These are phyloP conservation scores for Raja brachyura DNA, from an alignment of 2,113 vertebrate genomes.

Conservation along the genomic window DNA sequence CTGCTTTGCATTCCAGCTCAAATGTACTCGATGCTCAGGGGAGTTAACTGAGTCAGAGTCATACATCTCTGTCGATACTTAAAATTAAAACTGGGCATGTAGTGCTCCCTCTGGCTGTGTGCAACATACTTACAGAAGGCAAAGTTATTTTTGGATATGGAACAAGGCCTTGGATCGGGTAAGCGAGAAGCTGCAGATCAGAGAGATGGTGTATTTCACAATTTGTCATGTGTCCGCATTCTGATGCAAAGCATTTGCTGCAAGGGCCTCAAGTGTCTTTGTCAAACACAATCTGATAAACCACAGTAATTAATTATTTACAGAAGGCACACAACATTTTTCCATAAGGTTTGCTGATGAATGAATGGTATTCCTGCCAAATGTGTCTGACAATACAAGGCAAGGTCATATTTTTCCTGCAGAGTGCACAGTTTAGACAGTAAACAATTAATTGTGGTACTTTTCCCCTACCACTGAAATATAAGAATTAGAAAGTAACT, in stretches of 20 bases:
- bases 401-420: background rate
- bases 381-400: background rate
- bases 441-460: background rate
- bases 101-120: conserved; percentile 49
- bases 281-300: conserved; percentile 55
- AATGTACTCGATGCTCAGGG: background rate
- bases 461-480: background rate
- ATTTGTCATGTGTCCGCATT: conserved; percentile 51
- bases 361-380: conserved; percentile 18
- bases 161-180: conserved; percentile 43
- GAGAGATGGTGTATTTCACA: conserved; percentile 46
- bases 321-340: conserved; percentile 54
- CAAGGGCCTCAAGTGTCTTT: conserved; percentile 53
- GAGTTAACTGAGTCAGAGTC: conserved; percentile 43
- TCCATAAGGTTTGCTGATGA: conserved; percentile 44
- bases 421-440: background rate
- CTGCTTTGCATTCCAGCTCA: background rate
- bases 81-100: conserved; percentile 57
- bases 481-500: background rate
- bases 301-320: conserved; percentile 63
- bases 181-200: conserved; percentile 48
- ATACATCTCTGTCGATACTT: conserved; percentile 57
- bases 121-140: conserved; percentile 45
- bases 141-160: conserved; percentile 48
- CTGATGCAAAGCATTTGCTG: conserved; percentile 48